Base-by-base conservation (phyloP, 2,113 vertebrate species). In the Ageneiosus marmoratus region DNA sequence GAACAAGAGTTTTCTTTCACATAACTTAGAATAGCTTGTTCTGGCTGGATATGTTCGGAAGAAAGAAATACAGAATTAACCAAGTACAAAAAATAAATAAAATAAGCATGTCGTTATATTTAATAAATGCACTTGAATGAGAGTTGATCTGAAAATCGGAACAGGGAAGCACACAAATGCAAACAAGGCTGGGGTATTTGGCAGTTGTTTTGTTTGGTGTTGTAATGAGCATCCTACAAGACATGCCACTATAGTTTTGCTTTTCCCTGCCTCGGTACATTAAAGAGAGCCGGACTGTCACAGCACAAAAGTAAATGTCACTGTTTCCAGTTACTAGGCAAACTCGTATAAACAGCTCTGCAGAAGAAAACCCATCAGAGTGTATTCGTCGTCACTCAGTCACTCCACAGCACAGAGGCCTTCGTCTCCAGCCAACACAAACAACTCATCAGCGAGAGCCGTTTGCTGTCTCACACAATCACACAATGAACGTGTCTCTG, bases 401-500 rank as follows among this genome's bases (percentile, higher is more conserved):
- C 80, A n/a, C 79, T 55, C 48, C 46, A 89, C 86, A 80, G 81
- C 53, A 72, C 75, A 41, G 79, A 87, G 83, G 72, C 81, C 85
- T 70, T 67, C 41, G 78, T 63, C 69, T 62, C 32, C 37, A 37
- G 85, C 87, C 87, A 86, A 88, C 80, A 34, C 83, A 48, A 87
- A 88, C 87, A 81, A 29, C 81, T 82, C 77, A 87, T 88, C 83
- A 89, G 86, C 77, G 85, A 87, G 84, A 86, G 80, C 84, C 65
- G 83, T 89, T 89, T 85, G 86, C 84, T 88, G 46, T 85, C 84
- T 86, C 70, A 70, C 82, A 85, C 41, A 84, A 87, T 84, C 77
- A 84, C 77, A 78, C 58, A 79, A 79, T 48, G 46, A 34, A 24
- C 50, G 44, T 79, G 69, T 82, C 74, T 70, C 34, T 24, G 67